These are phyloP conservation scores for Phaedon cochleariae DNA, from an alignment of 2,888 invertebrate species.

Conservation along the genomic window DNA sequence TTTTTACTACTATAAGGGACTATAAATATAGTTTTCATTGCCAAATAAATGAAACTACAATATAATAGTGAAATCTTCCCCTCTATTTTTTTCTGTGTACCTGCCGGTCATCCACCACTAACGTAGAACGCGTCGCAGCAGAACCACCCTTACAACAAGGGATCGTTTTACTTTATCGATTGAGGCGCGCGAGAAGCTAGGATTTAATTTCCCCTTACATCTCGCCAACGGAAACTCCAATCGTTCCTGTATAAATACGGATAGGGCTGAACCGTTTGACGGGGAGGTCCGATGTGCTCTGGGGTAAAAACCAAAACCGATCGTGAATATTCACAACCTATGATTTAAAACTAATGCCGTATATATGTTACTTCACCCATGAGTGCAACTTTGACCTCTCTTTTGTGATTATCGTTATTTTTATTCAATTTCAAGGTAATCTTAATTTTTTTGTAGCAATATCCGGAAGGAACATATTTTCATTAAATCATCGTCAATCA, in stretches of 20 bases:
- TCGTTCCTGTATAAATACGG: slow-evolving; percentile 10
- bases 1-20: no score
- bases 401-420: slow-evolving; percentile 3
- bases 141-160: background rate
- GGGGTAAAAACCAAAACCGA: slow-evolving; percentile 23
- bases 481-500: no score
- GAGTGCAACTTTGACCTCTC: slow-evolving; percentile 29
- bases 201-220: slow-evolving; percentile 10
- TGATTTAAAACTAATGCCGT: background rate
- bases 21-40: no score
- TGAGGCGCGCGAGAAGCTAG: background rate
- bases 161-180: background rate
- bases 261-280: background rate
- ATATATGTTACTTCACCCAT: slow-evolving; percentile 8
- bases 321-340: slow-evolving; percentile 28
- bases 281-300: slow-evolving; percentile 24
- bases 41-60: no score
- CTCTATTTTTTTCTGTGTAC: no score
- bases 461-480: no score
- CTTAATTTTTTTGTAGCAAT: no score
- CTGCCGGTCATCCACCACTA: no score
- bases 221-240: slow-evolving; percentile 10
- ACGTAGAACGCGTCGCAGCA: no score
- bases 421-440: no score
- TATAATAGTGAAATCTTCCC: no score